phyloP scores from a whole-genome alignment of 2,113 vertebrate genomes.

The Proteles cristata region DNA sequence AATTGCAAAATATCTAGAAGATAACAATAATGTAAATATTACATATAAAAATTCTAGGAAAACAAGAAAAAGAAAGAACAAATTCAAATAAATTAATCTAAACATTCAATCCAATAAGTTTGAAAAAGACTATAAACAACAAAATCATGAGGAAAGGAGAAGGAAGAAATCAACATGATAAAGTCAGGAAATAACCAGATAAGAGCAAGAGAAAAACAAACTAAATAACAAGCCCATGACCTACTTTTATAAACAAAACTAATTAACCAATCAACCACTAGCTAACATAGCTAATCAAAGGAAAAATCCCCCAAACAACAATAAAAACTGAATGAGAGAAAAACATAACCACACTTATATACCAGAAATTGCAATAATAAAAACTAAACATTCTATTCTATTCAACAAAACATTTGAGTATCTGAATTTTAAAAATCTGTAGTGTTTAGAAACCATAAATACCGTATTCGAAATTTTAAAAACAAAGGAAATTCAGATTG shows the following conservation, averaged over 20 bases:
- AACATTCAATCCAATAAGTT: neutral
- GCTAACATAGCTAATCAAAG: neutral
- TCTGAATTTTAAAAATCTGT: neutral
- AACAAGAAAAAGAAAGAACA: neutral
- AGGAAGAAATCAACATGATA: neutral
- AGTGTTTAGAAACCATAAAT: neutral
- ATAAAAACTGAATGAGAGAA: neutral
- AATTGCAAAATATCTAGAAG: constrained; percentile 7
- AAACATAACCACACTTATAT: neutral
- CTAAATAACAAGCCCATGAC: neutral
- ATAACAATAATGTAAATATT: neutral
- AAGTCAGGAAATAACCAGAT: neutral
- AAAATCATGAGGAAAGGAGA: neutral
- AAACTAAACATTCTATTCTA: neutral
- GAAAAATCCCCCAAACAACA: neutral
- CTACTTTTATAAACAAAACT: constrained; percentile 9
- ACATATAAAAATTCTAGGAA: neutral
- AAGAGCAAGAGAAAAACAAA: neutral
- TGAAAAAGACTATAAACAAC: neutral
- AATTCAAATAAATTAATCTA: neutral
- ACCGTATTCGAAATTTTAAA: neutral
- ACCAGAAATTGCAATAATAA: neutral
- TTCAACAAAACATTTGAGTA: neutral
- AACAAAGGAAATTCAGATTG: neutral
- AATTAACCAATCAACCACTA: neutral